A percentile compares a stretch with the other conserved stretches of the same genome.
Evolutionary conservation across 2,113 vertebrate genomes (phyloP).

Genomic region (Panthera leo): DNA sequence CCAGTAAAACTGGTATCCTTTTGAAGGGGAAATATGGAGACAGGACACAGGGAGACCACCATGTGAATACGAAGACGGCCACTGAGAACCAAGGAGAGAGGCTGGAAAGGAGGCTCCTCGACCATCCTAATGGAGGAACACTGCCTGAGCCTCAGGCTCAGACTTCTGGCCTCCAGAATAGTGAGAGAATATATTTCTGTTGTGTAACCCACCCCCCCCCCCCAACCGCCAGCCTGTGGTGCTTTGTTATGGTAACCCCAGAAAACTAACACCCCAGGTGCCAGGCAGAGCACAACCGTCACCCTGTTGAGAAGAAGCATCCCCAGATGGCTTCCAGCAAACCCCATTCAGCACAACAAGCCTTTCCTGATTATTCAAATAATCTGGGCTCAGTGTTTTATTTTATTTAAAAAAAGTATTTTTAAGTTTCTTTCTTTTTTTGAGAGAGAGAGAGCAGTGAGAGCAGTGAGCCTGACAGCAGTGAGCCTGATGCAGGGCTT

Average conservation of each 20-base stretch:
- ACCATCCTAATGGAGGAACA: background rate
- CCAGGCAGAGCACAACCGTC: background rate
- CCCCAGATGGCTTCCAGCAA: too few species aligned
- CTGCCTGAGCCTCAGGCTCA: background rate
- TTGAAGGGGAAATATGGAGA: background rate
- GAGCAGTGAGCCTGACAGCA: too few species aligned
- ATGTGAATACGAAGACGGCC: background rate
- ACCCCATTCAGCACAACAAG: background rate
- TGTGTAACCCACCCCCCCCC: background rate
- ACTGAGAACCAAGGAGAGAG: too few species aligned
- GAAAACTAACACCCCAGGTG: background rate
- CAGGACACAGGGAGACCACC: background rate
- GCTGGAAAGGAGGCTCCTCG: background rate
- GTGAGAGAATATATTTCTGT: background rate
- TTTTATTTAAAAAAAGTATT: too few species aligned
- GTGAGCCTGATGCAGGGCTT: too few species aligned
- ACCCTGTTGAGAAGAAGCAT: too few species aligned
- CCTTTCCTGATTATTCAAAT: background rate
- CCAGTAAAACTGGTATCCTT: background rate
- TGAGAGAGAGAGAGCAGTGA: too few species aligned
- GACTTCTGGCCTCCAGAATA: background rate
- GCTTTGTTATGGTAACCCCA: background rate
- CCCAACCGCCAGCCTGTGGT: background rate
- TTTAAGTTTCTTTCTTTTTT: too few species aligned
- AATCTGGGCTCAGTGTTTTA: background rate